Conservation (phyloP, 2,797 vertebrate genomes). For the Liparis tanakae region DNA sequence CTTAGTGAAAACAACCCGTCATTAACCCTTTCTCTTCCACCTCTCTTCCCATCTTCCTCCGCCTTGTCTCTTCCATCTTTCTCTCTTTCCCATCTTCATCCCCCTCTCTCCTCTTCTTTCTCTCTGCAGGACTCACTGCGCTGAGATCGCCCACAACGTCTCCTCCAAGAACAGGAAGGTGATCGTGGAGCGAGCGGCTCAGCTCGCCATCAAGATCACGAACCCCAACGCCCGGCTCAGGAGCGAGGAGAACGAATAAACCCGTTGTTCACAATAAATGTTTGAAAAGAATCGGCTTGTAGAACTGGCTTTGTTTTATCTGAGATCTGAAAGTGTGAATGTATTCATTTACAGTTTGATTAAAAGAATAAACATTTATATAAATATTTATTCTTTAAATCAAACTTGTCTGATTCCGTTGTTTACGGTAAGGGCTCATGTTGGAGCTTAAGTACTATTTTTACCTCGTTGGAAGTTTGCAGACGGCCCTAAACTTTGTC, state of each 20-base stretch:
- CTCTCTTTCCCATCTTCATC: background rate
- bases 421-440: no score
- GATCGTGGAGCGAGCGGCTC: slow-evolving; percentile 96
- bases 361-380: no score
- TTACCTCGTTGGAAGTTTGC: no score
- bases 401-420: no score
- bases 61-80: background rate
- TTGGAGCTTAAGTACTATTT: no score
- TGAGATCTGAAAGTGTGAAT: no score
- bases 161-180: slow-evolving; percentile 99
- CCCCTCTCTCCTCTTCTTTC: background rate
- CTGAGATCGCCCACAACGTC: slow-evolving; percentile 98
- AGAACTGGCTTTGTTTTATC: background rate
- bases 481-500: no score
- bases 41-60: background rate
- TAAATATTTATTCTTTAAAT: no score
- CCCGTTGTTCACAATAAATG: slow-evolving; percentile 86
- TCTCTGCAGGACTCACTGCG: slow-evolving; percentile 89
- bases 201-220: slow-evolving; percentile 97
- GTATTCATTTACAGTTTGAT: no score
- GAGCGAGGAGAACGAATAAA: slow-evolving; percentile 98
- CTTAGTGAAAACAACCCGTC: background rate
- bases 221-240: slow-evolving; percentile 98
- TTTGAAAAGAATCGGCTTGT: slow-evolving; percentile 48
- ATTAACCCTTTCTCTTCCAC: background rate